phyloP scores from a whole-genome alignment of 2,888 invertebrate species.

The Ochlodes sylvanus region DNA sequence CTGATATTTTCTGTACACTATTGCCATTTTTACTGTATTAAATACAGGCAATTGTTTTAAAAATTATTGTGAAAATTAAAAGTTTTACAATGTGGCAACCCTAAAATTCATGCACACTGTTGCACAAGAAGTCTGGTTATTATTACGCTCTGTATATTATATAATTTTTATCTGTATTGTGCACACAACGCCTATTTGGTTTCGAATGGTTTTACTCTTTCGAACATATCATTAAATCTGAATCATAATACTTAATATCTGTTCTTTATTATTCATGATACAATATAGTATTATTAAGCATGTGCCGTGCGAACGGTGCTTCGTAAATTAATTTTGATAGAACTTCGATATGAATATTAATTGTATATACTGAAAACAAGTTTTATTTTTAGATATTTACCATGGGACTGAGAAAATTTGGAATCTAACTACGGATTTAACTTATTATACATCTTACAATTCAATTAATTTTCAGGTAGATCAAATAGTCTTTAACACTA shows the following conservation, averaged over 20 bases:
- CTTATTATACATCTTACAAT: too few species aligned
- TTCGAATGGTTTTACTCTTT: slow-evolving; percentile 55
- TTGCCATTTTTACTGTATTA: too few species aligned
- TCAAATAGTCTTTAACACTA: too few species aligned
- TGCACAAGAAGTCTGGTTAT: slow-evolving; percentile 56
- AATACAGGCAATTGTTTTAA: too few species aligned
- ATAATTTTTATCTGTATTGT: slow-evolving; percentile 47
- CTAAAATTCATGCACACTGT: slow-evolving; percentile 46
- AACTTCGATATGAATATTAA: slow-evolving; percentile 1
- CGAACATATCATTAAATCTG: slow-evolving; percentile 47
- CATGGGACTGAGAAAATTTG: too few species aligned
- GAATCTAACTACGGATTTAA: too few species aligned
- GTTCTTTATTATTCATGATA: slow-evolving; percentile 9
- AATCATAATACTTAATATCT: slow-evolving; percentile 26
- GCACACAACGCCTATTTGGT: slow-evolving; percentile 62
- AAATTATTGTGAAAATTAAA: too few species aligned
- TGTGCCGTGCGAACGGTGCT: background rate
- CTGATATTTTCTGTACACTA: too few species aligned
- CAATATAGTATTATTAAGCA: slow-evolving; percentile 1
- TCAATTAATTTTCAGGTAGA: too few species aligned
- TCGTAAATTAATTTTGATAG: background rate
- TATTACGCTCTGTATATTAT: slow-evolving; percentile 69
- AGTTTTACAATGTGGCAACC: background rate
- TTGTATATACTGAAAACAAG: background rate
- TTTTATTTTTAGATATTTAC: too few species aligned